phyloP scores from a whole-genome alignment of 1,140 invertebrate species.

The Trichogramma pretiosum region DNA sequence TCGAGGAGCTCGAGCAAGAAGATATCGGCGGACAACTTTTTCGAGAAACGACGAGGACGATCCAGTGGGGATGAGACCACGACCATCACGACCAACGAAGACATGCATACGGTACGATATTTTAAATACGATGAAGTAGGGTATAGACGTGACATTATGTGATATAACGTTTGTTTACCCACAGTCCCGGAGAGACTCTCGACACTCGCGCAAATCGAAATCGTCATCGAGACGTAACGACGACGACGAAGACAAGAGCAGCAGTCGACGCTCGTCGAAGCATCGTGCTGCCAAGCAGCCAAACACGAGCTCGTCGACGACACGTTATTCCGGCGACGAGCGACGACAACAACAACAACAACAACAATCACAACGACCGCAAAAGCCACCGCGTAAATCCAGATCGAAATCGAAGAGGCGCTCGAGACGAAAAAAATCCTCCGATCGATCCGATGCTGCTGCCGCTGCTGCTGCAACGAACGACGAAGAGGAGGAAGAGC shows the following conservation, averaged over 20 bases:
- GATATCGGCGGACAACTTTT: no score
- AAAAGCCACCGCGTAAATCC: no score
- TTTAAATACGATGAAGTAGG: no score
- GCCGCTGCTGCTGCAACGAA: not conserved
- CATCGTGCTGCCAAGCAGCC: constrained; percentile 16
- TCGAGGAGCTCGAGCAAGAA: constrained; percentile 12
- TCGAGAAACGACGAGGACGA: not conserved
- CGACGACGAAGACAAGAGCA: not conserved
- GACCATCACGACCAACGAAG: constrained; percentile 16
- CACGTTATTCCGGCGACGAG: constrained; percentile 14
- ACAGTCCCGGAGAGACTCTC: not conserved
- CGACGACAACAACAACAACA: not conserved
- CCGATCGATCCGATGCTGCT: no score
- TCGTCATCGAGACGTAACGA: not conserved
- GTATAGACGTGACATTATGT: no score
- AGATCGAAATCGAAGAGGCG: constrained; percentile 12
- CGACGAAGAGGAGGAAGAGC: constrained; percentile 3
- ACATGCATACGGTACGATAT: constrained; percentile 18
- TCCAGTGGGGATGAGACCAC: constrained; percentile 16
- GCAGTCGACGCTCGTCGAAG: constrained; percentile 12
- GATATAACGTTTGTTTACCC: not conserved
- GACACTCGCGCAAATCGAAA: constrained; percentile 2
- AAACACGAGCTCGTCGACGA: constrained; percentile 15
- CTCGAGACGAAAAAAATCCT: constrained; percentile 22
- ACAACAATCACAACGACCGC: no score